These are phyloP conservation scores for Ophion slaviceki DNA, from an alignment of 2,888 invertebrate species.

Conservation along the genomic window DNA sequence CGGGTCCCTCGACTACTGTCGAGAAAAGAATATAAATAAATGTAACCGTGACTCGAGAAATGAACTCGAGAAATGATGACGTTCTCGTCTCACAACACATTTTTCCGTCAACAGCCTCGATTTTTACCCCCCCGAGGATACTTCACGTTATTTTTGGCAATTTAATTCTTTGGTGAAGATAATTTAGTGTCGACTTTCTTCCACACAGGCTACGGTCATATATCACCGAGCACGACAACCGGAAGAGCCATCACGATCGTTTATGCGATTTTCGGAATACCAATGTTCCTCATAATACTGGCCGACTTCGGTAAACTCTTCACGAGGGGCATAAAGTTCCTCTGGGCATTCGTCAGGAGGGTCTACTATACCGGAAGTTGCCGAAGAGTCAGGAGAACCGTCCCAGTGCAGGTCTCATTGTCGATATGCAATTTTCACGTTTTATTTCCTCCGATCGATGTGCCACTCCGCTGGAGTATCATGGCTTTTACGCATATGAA, in stretches of 20 bases:
- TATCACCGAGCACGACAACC: constrained; percentile 94
- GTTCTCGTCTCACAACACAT: background rate
- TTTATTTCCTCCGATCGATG: background rate
- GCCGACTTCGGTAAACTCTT: constrained; percentile 97
- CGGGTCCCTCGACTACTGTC: background rate
- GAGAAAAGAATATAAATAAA: constrained; percentile 44
- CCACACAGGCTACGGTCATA: constrained; percentile 96
- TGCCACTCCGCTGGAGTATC: too few relatives aligned
- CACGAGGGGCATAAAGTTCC: constrained; percentile 94
- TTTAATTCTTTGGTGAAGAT: background rate
- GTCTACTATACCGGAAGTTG: constrained; percentile 95
- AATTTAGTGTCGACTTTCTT: background rate
- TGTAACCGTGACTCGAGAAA: constrained; percentile 7
- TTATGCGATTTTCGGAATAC: constrained; percentile 98
- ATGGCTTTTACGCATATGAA: too few relatives aligned
- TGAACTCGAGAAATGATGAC: background rate
- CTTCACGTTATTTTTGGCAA: background rate
- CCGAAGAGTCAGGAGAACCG: constrained; percentile 90
- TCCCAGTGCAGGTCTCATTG: constrained; percentile 88
- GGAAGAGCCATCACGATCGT: constrained; percentile 95
- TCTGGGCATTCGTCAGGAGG: constrained; percentile 94
- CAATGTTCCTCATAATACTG: constrained; percentile 96
- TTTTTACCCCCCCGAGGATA: background rate
- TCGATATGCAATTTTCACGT: background rate
- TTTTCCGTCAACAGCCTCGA: background rate